A percentile compares a stretch with the other conserved stretches of the same genome.
phyloP scores from a whole-genome alignment of 2,113 vertebrate genomes.

The Bucco capensis region DNA sequence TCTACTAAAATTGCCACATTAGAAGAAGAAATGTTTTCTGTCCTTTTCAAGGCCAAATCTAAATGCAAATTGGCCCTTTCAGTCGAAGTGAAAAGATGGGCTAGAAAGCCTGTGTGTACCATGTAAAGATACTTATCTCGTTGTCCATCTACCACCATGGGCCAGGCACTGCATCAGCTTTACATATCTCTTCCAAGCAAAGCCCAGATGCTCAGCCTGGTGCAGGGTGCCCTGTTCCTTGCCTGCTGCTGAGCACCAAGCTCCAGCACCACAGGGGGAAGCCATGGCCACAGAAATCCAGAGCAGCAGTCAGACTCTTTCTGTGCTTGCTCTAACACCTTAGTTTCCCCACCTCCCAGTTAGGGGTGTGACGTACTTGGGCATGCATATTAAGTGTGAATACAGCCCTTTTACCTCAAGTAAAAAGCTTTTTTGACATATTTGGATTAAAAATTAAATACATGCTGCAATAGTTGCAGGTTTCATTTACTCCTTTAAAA shows the following conservation, averaged over 20 bases:
- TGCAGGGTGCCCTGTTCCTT: not conserved
- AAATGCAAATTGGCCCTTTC: not conserved
- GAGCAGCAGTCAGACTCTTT: not conserved
- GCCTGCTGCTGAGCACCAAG: not conserved
- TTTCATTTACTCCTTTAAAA: not conserved
- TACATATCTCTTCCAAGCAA: fast-evolving
- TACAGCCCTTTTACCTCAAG: fast-evolving
- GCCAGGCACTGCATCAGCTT: not conserved
- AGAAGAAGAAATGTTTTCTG: not conserved
- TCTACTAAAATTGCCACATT: not conserved
- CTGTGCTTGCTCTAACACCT: fast-evolving
- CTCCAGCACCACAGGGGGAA: not conserved
- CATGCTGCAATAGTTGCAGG: not conserved
- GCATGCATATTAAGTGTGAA: not conserved
- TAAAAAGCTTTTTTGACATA: not conserved
- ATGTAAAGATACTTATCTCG: not conserved
- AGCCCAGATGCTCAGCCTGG: fast-evolving
- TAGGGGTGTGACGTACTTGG: fast-evolving
- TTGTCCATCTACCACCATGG: not conserved
- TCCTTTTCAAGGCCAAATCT: not conserved
- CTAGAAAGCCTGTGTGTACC: not conserved
- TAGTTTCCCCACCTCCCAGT: not conserved
- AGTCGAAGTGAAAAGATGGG: not conserved
- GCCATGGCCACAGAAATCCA: fast-evolving
- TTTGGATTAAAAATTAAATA: not conserved